phyloP scores from a whole-genome alignment of 2,797 vertebrate genomes.

The Acanthiza pusilla region DNA sequence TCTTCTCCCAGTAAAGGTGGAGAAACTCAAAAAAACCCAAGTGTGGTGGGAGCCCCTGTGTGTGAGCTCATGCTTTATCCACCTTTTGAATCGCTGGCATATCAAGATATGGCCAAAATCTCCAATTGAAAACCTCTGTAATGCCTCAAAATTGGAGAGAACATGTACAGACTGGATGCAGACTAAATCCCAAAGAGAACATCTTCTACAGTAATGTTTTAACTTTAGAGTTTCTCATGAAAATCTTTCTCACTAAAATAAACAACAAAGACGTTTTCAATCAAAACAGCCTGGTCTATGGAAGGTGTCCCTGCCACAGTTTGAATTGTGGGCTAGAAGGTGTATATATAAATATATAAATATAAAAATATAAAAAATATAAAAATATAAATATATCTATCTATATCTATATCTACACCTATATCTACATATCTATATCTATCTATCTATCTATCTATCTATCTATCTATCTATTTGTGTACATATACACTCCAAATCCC shows the following conservation, averaged over 20 bases:
- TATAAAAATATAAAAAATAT: too few relatives aligned
- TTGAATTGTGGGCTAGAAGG: background rate
- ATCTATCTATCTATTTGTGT: too few relatives aligned
- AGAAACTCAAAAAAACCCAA: background rate
- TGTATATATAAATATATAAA: too few relatives aligned
- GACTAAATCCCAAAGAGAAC: background rate
- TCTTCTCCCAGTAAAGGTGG: background rate
- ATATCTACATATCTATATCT: too few relatives aligned
- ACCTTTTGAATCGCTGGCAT: background rate
- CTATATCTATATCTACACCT: too few relatives aligned
- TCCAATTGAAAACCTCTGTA: background rate
- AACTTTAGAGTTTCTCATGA: background rate
- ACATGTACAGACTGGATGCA: background rate
- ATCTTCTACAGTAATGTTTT: background rate
- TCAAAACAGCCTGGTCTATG: background rate
- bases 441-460: too few relatives aligned
- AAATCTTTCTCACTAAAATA: background rate
- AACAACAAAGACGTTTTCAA: background rate
- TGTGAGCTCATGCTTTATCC: background rate
- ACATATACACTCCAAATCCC: background rate
- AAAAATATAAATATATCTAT: too few relatives aligned
- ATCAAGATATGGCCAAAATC: background rate
- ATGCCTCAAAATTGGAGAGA: background rate
- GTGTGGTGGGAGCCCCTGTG: too few relatives aligned
- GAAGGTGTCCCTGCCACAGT: background rate